phyloP scores from a whole-genome alignment of 1,140 invertebrate genomes.

The Rhizoglyphus robini region DNA sequence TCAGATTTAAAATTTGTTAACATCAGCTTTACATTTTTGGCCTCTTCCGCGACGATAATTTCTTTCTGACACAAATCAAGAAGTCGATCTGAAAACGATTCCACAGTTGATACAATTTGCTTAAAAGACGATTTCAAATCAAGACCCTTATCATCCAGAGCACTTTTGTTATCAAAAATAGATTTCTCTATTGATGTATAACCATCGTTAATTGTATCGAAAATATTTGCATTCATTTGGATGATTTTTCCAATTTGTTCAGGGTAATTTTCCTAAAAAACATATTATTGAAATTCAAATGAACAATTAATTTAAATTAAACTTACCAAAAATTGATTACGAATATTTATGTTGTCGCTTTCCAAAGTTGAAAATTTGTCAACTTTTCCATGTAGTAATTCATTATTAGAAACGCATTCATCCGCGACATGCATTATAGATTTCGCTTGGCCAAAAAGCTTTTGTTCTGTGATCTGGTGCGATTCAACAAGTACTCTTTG shows the following conservation, averaged over 20 bases:
- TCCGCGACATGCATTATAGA: slow-evolving; percentile 50
- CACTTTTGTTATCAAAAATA: not conserved
- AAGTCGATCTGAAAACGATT: no score
- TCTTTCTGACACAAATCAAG: no score
- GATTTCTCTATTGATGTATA: not conserved
- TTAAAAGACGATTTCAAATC: no score
- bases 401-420: slow-evolving; percentile 45
- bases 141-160: not conserved
- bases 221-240: not conserved
- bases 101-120: no score
- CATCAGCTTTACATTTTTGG: no score
- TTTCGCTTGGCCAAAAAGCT: slow-evolving; percentile 46
- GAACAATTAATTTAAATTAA: no score
- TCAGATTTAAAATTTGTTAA: no score
- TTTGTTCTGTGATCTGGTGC: slow-evolving; percentile 49
- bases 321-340: slow-evolving; percentile 23
- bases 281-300: no score
- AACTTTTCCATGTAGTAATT: slow-evolving; percentile 49
- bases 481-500: slow-evolving; percentile 46
- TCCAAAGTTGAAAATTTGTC: slow-evolving; percentile 43
- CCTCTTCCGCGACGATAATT: no score
- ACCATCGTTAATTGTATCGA: not conserved
- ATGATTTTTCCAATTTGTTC: slow-evolving; percentile 23
- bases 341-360: slow-evolving; percentile 29
- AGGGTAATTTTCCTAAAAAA: slow-evolving; percentile 20